Conservation (phyloP, 2,888 invertebrate species). For the Cartodere bifasciata region DNA sequence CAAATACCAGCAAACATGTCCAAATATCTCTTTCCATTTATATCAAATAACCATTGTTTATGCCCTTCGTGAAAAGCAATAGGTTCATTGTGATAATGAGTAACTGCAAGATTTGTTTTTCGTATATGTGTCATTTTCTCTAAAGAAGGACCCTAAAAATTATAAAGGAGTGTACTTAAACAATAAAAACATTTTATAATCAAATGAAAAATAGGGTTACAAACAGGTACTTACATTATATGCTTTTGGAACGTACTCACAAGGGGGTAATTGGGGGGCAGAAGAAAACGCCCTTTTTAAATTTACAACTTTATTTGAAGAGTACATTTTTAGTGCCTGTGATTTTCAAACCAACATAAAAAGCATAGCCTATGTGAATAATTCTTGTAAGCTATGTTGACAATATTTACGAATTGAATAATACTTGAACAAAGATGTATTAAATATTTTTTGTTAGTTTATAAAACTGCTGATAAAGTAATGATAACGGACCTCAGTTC, state of each 20-base stretch:
- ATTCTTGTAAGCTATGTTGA: constrained; percentile 1
- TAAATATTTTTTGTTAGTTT: too few relatives aligned
- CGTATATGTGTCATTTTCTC: constrained; percentile 47
- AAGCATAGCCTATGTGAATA: constrained; percentile 2
- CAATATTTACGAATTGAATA: too few relatives aligned
- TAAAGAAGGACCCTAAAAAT: constrained; percentile 46
- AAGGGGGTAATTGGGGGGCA: constrained; percentile 12
- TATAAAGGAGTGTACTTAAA: constrained; percentile 1
- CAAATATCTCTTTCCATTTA: constrained; percentile 73
- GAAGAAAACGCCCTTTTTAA: constrained; percentile 3
- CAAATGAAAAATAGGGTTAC: neutral
- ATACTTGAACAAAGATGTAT: too few relatives aligned
- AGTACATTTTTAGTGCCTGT: too few relatives aligned
- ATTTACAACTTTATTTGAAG: too few relatives aligned
- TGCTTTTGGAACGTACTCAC: constrained; percentile 27
- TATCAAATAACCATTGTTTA: constrained; percentile 89
- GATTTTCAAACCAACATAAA: constrained; percentile 3
- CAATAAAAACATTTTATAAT: neutral
- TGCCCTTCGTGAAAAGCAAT: constrained; percentile 73
- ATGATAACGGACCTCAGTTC: too few relatives aligned
- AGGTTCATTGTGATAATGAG: constrained; percentile 69
- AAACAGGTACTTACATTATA: constrained; percentile 25
- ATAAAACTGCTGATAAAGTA: too few relatives aligned
- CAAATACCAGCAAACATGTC: constrained; percentile 96
- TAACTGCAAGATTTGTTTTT: constrained; percentile 48